Evolutionary conservation across 2,113 vertebrate species (phyloP), one percentile per base, ranked within the genome.

Genomic region (Perognathus longimembris): DNA sequence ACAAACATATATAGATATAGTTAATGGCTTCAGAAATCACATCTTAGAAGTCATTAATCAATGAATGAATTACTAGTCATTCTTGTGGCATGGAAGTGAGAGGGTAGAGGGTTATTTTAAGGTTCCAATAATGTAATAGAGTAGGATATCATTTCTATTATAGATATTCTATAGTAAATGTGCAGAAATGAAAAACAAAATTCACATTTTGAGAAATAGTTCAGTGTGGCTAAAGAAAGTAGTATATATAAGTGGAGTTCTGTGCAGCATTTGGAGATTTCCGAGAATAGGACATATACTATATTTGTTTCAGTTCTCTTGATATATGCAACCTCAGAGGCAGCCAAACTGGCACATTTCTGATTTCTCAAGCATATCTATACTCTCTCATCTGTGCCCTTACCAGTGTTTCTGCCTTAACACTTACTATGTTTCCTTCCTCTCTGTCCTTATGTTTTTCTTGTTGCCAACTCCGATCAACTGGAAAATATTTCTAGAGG

Each of bases 31-130:
- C 24, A 79, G 38, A 79, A 75, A 94, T 28, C 34, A 82, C 14
- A 61, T 22, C 20, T 73, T 59, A 83, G n/a, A 78, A 75, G 18
- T 54, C 3, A 78, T 71, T 93, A 74, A 78, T 71, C 93, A 74
- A 32, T 66, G 79, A 92, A 79, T 45, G 69, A 34, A 85, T 40
- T 42, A 61, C n/a, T n/a, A n/a, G n/a, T 36, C 18, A 79, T 40
- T 18, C 30, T 18, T 2, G 89, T 32, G 15, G 11, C 76, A 78
- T 40, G 10, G 20, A 40, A 76, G 7, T 38, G 69, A 66, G 45
- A 86, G n/a, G 11, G 11, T 61, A 1, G 18, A 38, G 21, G 73
- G 8, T 76, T 76, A 69, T 36, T 4, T 89, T 66, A 59, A 22
- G 18, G 17, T 6, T 34, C 92, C 9, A 42, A 66, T 69, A 57